Base-by-base conservation (phyloP, 1,140 invertebrate species). In the Dufourea novaeangliae region DNA sequence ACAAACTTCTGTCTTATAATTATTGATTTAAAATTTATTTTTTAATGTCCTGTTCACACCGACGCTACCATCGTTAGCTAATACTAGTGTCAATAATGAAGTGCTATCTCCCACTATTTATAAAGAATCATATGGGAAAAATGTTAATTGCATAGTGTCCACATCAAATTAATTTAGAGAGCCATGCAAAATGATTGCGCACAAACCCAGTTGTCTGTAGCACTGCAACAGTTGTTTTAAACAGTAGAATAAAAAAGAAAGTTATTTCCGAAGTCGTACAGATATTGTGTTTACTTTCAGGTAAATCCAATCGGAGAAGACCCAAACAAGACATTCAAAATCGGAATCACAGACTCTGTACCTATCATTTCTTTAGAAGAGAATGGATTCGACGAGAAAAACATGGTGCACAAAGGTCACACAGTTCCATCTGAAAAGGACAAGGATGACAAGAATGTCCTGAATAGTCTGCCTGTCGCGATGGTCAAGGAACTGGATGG, bases 401-500 rank as follows among this genome's bases (percentile, higher is more conserved):
- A 59, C 68, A 29, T 29, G 1, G 4, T 67, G 37, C 66, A 85
- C 12, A 91, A 91, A 66, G 86, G 80, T 68, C 78, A 69, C 14
- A 61, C 61, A 25, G 5, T 76, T 22, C 4, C 74, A 2, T 8
- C 64, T 1, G 92, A 92, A 7, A 91, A 87, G 54, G 91, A 92
- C 8, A 92, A 90, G 44, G 92, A 93, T 34, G 91, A 92, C 17
- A 92, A 91, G 67, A 86, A 89, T 17, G 80, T 91, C 39, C 84
- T 92, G 1, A 90, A 79, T 70, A 84, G 84, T 34, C 87, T 98
- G 80, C 98, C 98, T 22, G 96, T 97, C 90, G 97, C 98, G 11
- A 94, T 94, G 78, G 97, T 96, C 86, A 96, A 95, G 88, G 95
- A 97, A 86, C 90, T 98, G 37, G 94, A 95, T 44, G 95, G 96